These are phyloP conservation scores for Lepus oiostolus DNA, from an alignment of 2,797 vertebrate species.

Conservation along the genomic window DNA sequence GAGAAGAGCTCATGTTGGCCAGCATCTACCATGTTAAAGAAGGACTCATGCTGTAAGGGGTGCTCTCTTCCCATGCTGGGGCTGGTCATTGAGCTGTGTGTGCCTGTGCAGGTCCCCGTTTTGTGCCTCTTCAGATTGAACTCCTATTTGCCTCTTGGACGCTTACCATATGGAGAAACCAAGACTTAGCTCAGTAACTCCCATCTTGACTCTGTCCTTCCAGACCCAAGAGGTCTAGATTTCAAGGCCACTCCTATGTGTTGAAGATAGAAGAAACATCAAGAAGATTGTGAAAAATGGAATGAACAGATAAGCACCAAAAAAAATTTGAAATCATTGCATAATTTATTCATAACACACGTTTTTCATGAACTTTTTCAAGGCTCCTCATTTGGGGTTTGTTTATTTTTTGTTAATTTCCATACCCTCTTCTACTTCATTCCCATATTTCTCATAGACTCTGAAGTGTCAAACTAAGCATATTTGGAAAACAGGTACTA, in stretches of 20 bases:
- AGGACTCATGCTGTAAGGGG: neutral
- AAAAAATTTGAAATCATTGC: too few relatives aligned
- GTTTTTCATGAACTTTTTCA: too few relatives aligned
- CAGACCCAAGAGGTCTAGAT: neutral
- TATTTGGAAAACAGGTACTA: slow-evolving; percentile 69
- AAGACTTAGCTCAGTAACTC: neutral
- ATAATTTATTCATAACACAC: too few relatives aligned
- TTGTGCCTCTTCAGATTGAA: neutral
- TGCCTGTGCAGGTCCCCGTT: neutral
- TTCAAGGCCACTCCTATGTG: neutral
- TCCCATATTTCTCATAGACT: slow-evolving; percentile 52
- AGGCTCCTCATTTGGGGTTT: neutral
- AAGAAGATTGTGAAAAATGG: too few relatives aligned
- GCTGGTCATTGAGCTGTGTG: neutral
- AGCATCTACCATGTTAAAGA: neutral
- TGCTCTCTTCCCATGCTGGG: neutral
- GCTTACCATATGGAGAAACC: neutral
- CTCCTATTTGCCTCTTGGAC: neutral
- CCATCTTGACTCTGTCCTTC: neutral
- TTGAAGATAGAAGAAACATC: neutral
- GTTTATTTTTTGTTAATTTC: slow-evolving; percentile 43
- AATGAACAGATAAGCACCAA: too few relatives aligned
- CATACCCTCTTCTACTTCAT: slow-evolving; percentile 34
- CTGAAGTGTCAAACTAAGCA: slow-evolving; percentile 51
- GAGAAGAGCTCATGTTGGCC: neutral